Evolutionary conservation across 2,888 invertebrate species (phyloP), one percentile per base, ranked within the genome.

Genomic region (Caenorhabditis sp.): DNA sequence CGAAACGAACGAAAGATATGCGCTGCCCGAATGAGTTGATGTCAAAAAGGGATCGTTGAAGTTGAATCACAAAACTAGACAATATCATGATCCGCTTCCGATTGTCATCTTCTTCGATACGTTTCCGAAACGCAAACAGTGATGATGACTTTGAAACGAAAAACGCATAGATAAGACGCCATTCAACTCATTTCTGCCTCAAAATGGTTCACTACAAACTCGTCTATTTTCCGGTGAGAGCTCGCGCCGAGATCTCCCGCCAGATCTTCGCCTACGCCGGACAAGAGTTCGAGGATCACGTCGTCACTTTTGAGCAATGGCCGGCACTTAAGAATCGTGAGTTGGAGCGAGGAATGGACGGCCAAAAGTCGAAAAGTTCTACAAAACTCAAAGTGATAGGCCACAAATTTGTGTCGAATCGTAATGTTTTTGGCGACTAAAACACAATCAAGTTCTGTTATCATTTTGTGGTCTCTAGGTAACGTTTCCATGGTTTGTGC

Each of bases 201-300:
- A 32, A 2, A 9, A 77, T 77, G 77, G 66, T 65, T 43, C 71
- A 71, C 66, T 77, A 72, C 66, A 77, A 77, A 48, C 55, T 77
- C 8, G 39, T 58, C 39, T 77, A 77, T 24, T 77, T 77, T 48
- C 71, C 71, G 20, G 26, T 71, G 30, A 59, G 77, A 45, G 71
- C 62, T 37, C 56, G 62, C 27, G 77, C 32, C 24, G 77, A 77
- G 37, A 41, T 61, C n/a, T 24, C 46, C 46, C 59, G 77, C 3
- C 81, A 79, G 37, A 61, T 74, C 35, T 79, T 81, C 55, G 75
- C 65, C 7, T 73, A 68, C 17, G 79, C 81, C 17, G 79, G 78
- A 39, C 48, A 68, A 52, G 70, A 80, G 20, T 82, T 59, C 32
- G 72, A 77, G 17, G 82, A 82, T 56, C 27, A 56, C 9, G 59